Conservation (phyloP, 2,888 invertebrate species). For the Apocheima hispidaria region DNA sequence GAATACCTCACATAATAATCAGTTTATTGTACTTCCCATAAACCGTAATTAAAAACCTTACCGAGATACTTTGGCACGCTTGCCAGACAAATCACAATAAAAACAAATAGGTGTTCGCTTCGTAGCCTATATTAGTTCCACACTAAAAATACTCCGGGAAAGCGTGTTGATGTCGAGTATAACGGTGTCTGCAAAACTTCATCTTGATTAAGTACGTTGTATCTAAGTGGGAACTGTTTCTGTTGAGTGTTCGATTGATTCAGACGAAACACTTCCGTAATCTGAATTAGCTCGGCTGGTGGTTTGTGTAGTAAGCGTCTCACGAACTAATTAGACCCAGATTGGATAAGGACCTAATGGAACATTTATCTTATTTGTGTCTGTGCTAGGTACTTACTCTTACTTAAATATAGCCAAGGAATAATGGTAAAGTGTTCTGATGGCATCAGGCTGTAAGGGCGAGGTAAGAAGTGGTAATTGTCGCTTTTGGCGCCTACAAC, state of each 20-base stretch:
- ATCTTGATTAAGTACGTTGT: conserved; percentile 30
- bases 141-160: conserved; percentile 21
- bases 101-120: background rate
- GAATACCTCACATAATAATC: too few species aligned
- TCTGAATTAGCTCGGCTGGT: conserved; percentile 22
- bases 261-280: conserved; percentile 24
- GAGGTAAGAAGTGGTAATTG: too few species aligned
- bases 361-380: background rate
- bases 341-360: conserved; percentile 11
- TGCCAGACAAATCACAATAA: background rate
- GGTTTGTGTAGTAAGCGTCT: conserved; percentile 8
- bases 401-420: background rate
- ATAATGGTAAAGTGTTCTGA: background rate
- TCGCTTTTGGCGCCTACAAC: too few species aligned
- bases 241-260: conserved; percentile 21
- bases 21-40: too few species aligned
- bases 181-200: conserved; percentile 33
- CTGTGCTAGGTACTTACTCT: too few species aligned
- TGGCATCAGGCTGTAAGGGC: too few species aligned
- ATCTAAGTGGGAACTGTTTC: conserved; percentile 22
- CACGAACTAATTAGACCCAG: conserved; percentile 16
- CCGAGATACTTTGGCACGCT: background rate
- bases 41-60: background rate
- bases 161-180: conserved; percentile 11
- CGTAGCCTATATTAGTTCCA: conserved; percentile 7